Conservation (phyloP, 2,888 invertebrate species). For the Eurytoma californica region DNA sequence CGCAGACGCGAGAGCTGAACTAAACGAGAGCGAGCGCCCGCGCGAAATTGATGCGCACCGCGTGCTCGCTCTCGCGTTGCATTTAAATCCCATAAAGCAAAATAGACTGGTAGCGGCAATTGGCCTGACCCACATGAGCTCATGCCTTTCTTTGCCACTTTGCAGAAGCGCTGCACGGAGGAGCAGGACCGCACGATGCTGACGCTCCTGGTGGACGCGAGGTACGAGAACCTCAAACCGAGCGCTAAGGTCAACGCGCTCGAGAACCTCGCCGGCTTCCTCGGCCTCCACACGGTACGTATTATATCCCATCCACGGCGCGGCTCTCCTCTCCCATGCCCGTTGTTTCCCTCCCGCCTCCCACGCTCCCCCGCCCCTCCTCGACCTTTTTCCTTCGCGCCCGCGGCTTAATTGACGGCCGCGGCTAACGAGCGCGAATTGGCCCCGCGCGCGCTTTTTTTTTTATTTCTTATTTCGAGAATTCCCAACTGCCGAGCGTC, state of each 20-base stretch:
- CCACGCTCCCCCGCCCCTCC: background rate
- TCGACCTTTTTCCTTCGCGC: background rate
- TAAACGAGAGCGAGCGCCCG: no score
- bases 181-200: conserved; percentile 79
- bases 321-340: no score
- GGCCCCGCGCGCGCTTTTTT: background rate
- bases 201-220: conserved; percentile 82
- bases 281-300: conserved; percentile 81
- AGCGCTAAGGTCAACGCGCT: conserved; percentile 81
- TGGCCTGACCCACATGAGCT: conserved; percentile 51
- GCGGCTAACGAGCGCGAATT: conserved; percentile 35
- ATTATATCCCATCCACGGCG: background rate
- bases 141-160: conserved; percentile 16
- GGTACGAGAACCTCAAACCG: conserved; percentile 80
- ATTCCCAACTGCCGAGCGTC: background rate
- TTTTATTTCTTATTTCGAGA: background rate
- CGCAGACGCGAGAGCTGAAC: no score
- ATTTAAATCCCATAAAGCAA: conserved; percentile 64
- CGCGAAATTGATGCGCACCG: background rate
- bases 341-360: background rate
- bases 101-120: conserved; percentile 65
- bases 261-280: conserved; percentile 83
- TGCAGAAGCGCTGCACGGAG: conserved; percentile 72
- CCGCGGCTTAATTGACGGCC: conserved; percentile 34
- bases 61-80: conserved; percentile 35